Conservation (phyloP, 2,797 vertebrate genomes). For the Phoeniculus purpureus region DNA sequence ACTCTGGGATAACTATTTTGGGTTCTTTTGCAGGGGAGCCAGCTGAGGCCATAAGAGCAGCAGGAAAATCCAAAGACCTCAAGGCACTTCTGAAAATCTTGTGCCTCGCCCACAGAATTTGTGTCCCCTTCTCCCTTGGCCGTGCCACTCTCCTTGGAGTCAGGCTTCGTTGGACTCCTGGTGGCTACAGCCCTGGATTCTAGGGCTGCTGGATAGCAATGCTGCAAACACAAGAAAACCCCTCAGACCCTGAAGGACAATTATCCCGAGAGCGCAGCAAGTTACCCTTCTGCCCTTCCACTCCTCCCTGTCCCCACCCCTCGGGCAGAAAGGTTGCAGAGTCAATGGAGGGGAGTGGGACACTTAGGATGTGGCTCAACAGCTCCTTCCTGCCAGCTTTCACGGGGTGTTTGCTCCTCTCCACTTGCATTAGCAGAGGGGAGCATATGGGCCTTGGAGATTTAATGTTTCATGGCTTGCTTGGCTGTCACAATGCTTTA, state of each 20-base stretch:
- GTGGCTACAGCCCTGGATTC: background rate
- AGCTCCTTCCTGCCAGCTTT: background rate
- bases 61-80: background rate
- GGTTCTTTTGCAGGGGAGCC: background rate
- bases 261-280: background rate
- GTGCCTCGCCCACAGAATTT: background rate
- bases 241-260: background rate
- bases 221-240: background rate
- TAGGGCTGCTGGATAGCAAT: background rate
- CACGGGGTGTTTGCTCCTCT: slow-evolving; percentile 35
- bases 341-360: background rate
- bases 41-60: background rate
- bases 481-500: slow-evolving; percentile 79
- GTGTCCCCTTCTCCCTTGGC: background rate
- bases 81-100: background rate
- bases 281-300: background rate
- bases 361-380: background rate
- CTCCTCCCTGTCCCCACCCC: background rate
- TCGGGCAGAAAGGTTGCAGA: background rate
- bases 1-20: background rate
- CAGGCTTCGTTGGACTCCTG: background rate
- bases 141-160: fast-evolving
- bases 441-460: slow-evolving; percentile 70
- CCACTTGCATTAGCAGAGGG: slow-evolving; percentile 38
- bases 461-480: slow-evolving; percentile 76